Evolutionary conservation across 2,113 vertebrate genomes (phyloP).

Genomic region (Brachionichthys hirsutus): DNA sequence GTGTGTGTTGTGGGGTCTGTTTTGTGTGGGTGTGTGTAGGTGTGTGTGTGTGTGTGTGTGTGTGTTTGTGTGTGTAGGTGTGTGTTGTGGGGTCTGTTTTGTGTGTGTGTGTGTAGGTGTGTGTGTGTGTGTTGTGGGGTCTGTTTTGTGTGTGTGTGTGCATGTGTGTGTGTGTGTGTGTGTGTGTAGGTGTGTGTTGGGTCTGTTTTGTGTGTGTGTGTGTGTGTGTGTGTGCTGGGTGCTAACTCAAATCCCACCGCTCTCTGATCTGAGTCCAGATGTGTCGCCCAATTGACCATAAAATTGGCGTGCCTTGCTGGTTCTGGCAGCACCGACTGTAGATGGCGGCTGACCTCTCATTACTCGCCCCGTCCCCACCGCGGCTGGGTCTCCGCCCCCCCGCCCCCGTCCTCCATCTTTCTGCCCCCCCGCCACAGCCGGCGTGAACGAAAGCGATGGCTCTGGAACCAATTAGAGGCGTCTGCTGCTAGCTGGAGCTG

Average conservation of each 20-base stretch:
- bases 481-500: slow-evolving; percentile 81
- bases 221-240: slow-evolving; percentile 73
- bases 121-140: slow-evolving; percentile 55
- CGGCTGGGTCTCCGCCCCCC: no score
- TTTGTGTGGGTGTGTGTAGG: slow-evolving; percentile 64
- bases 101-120: slow-evolving; percentile 17
- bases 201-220: slow-evolving; percentile 56
- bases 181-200: slow-evolving; percentile 46
- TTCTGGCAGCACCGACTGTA: slow-evolving; percentile 77
- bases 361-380: slow-evolving; percentile 61
- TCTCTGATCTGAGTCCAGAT: slow-evolving; percentile 92
- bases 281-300: slow-evolving; percentile 95
- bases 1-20: slow-evolving; percentile 57
- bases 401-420: slow-evolving; percentile 22
- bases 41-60: slow-evolving; percentile 1
- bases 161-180: background rate
- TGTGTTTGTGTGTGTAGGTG: no score
- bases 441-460: slow-evolving; percentile 76
- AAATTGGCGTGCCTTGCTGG: slow-evolving; percentile 92
- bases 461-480: slow-evolving; percentile 97
- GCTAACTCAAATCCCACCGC: slow-evolving; percentile 78
- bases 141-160: slow-evolving; percentile 67
- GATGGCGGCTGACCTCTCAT: slow-evolving; percentile 84
- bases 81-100: no score
- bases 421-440: slow-evolving; percentile 64